These are phyloP conservation scores for Scaptomyza hsui DNA, from an alignment of 1,140 invertebrate genomes.

Conservation along the genomic window DNA sequence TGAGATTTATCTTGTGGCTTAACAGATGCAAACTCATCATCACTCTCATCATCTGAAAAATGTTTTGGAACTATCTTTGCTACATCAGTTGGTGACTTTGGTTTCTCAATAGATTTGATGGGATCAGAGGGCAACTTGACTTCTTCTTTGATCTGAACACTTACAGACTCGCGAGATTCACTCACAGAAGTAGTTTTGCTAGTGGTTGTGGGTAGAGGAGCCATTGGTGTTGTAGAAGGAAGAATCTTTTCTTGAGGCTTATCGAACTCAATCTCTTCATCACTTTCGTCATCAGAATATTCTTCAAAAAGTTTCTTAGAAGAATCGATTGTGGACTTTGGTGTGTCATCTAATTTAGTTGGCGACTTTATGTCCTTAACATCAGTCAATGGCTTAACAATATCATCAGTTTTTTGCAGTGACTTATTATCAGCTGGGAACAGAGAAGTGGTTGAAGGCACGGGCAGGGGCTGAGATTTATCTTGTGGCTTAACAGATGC, in stretches of 20 bases:
- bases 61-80: conserved; percentile 9
- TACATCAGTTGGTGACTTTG: conserved; percentile 17
- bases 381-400: neutral
- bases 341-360: conserved; percentile 20
- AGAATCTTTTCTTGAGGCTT: conserved; percentile 14
- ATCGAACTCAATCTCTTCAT: conserved; percentile 21
- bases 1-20: conserved; percentile 13
- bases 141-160: neutral
- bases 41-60: conserved; percentile 40
- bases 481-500: no score
- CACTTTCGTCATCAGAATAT: conserved; percentile 36
- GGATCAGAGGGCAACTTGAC: neutral
- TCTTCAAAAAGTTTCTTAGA: conserved; percentile 5
- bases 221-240: neutral
- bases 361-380: conserved; percentile 1
- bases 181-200: neutral
- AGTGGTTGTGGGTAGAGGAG: neutral
- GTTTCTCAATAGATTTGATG: conserved; percentile 14
- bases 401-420: no score
- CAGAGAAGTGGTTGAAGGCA: no score
- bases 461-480: no score
- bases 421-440: no score
- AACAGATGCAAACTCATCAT: conserved; percentile 15
- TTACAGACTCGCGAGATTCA: neutral
- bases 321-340: conserved; percentile 24